A percentile compares a stretch with the other conserved stretches of the same genome.
Evolutionary conservation across 1,140 invertebrate species (phyloP).

Genomic region (Papilio polytes): DNA sequence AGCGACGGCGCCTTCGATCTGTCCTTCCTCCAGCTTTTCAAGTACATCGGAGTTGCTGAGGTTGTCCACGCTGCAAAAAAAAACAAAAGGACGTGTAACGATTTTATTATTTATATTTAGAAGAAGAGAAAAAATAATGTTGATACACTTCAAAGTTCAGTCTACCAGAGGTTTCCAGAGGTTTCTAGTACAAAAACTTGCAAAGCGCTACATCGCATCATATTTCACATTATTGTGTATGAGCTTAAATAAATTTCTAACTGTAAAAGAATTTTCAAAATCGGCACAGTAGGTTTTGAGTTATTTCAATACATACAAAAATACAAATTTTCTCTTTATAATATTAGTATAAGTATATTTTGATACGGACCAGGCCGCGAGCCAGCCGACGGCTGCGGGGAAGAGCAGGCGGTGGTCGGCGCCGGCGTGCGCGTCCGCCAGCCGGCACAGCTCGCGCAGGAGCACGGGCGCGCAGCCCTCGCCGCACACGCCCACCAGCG

Average conservation of each 20-base stretch:
- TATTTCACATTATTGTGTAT: background rate
- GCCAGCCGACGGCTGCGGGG: slow-evolving; percentile 91
- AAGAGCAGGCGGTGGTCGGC: slow-evolving; percentile 90
- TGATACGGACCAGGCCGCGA: slow-evolving; percentile 86
- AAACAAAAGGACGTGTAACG: background rate
- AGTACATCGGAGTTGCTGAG: slow-evolving; percentile 72
- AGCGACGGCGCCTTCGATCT: slow-evolving; percentile 74
- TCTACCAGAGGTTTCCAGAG: too few species aligned
- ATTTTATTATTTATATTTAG: too few species aligned
- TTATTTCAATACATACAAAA: too few species aligned
- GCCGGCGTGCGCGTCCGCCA: slow-evolving; percentile 92
- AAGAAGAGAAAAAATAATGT: too few species aligned
- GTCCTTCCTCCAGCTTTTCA: slow-evolving; percentile 83
- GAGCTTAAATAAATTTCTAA: background rate
- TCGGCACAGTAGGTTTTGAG: too few species aligned
- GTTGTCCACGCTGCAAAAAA: slow-evolving; percentile 83
- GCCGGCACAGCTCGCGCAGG: slow-evolving; percentile 91
- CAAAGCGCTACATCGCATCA: too few species aligned
- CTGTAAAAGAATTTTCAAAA: too few species aligned
- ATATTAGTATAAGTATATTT: background rate
- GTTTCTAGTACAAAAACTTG: too few species aligned
- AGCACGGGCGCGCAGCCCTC: slow-evolving; percentile 92
- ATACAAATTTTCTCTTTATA: too few species aligned
- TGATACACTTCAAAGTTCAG: too few species aligned
- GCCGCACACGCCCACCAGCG: slow-evolving; percentile 89